Conservation (phyloP, 2,797 vertebrate genomes). For the Diplodus sargus region DNA sequence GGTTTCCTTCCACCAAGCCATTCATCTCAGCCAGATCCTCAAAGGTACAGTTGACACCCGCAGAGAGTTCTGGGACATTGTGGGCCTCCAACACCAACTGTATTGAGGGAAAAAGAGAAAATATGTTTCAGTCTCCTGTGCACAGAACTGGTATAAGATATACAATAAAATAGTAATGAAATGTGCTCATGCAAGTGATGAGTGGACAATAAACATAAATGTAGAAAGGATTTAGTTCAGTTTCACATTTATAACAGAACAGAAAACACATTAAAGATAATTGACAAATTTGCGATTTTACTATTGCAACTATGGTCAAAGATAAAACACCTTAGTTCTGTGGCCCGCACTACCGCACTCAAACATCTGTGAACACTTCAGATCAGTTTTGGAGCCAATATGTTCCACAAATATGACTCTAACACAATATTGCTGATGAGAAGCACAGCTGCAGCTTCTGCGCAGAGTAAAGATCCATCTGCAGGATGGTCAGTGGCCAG, state of each 20-base stretch:
- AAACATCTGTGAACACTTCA: slow-evolving; percentile 43
- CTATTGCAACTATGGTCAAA: not conserved
- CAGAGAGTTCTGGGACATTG: slow-evolving; percentile 96
- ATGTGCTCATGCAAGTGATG: slow-evolving; percentile 1
- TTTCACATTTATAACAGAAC: not conserved
- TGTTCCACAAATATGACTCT: slow-evolving; percentile 28
- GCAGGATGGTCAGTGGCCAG: slow-evolving; percentile 47
- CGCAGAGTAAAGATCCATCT: slow-evolving; percentile 44
- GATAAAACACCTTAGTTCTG: slow-evolving; percentile 18
- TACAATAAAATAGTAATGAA: slow-evolving; percentile 2
- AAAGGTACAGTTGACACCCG: slow-evolving; percentile 97
- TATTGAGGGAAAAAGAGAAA: slow-evolving; percentile 2
- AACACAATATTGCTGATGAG: slow-evolving; percentile 33
- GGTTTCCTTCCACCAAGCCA: slow-evolving; percentile 94
- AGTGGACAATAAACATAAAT: not conserved
- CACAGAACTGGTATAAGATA: not conserved
- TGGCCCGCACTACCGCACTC: not conserved
- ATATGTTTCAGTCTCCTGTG: not conserved
- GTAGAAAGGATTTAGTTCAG: not conserved
- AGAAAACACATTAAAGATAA: not conserved
- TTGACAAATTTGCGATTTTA: slow-evolving; percentile 1
- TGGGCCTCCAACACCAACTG: slow-evolving; percentile 96
- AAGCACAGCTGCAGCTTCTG: slow-evolving; percentile 42
- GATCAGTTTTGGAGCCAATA: slow-evolving; percentile 29
- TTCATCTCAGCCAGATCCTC: slow-evolving; percentile 97